phyloP scores from a whole-genome alignment of 1,140 invertebrate genomes.

The Lordiphosa clarofinis region DNA sequence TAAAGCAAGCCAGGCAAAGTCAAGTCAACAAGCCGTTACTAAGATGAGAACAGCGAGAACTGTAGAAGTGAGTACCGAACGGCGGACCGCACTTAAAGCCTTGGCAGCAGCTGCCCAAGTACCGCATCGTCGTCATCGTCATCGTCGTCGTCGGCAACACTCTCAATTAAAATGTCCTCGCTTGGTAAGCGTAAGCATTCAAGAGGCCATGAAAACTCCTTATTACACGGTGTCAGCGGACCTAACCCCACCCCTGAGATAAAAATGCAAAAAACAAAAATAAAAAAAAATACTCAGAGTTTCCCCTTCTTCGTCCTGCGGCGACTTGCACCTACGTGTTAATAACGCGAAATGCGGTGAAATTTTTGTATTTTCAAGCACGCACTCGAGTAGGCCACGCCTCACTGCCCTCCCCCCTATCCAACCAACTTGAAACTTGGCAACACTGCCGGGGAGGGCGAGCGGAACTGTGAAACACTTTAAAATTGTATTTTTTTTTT shows the following conservation, averaged over 20 bases:
- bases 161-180: conserved; percentile 77
- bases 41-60: not conserved
- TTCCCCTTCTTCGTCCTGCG: conserved; percentile 5
- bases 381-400: conserved; percentile 57
- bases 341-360: conserved; percentile 75
- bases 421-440: conserved; percentile 49
- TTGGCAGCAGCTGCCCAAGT: conserved; percentile 10
- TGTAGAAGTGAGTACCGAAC: not conserved
- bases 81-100: conserved; percentile 8
- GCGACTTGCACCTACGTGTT: conserved; percentile 65
- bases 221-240: conserved; percentile 69
- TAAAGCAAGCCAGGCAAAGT: conserved; percentile 5
- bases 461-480: conserved; percentile 33
- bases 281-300: conserved; percentile 19
- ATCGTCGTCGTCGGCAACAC: conserved; percentile 51
- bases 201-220: conserved; percentile 77
- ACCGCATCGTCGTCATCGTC: conserved; percentile 3
- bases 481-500: conserved; percentile 24
- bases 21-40: conserved; percentile 15
- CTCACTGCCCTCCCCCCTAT: conserved; percentile 39
- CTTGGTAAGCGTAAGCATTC: conserved; percentile 76
- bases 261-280: conserved; percentile 20
- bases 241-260: conserved; percentile 23
- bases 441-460: conserved; percentile 40
- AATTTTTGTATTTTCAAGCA: conserved; percentile 73